Conservation (phyloP, 2,113 vertebrate species). For the Poeciliopsis retropinna region DNA sequence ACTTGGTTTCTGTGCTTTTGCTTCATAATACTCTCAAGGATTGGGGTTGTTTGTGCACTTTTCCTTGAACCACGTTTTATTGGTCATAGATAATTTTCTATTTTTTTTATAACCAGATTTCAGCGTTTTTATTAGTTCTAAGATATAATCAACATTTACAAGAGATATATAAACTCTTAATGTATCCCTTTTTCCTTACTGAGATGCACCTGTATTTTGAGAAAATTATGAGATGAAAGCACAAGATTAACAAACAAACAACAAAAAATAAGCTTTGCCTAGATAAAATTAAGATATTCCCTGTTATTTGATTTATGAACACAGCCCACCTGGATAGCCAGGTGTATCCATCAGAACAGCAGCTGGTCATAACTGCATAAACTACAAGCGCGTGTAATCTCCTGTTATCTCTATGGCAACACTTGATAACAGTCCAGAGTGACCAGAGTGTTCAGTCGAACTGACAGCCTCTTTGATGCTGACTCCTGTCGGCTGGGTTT, state of each 20-base stretch:
- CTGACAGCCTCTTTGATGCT: constrained; percentile 48
- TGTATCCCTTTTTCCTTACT: neutral
- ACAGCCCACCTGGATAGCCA: constrained; percentile 58
- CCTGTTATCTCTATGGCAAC: constrained; percentile 56
- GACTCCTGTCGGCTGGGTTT: constrained; percentile 25
- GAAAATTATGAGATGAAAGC: neutral
- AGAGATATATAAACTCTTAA: neutral
- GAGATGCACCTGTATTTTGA: constrained; percentile 18
- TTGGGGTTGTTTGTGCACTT: no score
- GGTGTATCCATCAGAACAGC: constrained; percentile 58
- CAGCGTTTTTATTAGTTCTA: no score
- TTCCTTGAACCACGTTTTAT: neutral
- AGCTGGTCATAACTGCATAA: constrained; percentile 63
- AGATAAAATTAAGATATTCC: constrained; percentile 48
- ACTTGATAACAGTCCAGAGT: constrained; percentile 54
- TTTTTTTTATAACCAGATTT: neutral
- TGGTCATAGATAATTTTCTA: neutral
- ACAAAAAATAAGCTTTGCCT: constrained; percentile 28
- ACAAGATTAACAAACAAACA: constrained; percentile 12
- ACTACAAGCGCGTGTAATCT: constrained; percentile 62
- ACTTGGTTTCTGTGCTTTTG: neutral
- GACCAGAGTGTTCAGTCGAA: constrained; percentile 51
- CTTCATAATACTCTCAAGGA: neutral
- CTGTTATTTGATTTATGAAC: constrained; percentile 69
- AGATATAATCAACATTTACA: no score